Evolutionary conservation across 2,888 invertebrate genomes (phyloP).

Genomic region (Agrotis puta): DNA sequence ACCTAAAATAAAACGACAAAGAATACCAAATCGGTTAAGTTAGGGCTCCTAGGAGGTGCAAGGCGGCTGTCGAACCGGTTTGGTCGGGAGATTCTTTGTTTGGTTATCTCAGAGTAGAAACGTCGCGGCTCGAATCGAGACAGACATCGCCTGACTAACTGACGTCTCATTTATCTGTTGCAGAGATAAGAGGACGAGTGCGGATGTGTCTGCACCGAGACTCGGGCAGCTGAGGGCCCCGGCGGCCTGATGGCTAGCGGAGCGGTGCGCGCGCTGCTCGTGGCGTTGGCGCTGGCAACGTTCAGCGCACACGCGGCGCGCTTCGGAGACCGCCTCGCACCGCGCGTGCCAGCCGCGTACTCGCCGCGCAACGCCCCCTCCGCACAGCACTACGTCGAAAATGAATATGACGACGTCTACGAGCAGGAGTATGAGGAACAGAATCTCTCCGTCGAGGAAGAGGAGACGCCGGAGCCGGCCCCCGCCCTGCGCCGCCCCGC

Average conservation of each 20-base stretch:
- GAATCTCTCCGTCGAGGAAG: constrained; percentile 73
- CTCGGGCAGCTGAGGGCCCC: constrained; percentile 83
- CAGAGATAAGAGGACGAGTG: constrained; percentile 77
- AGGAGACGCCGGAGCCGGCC: constrained; percentile 73
- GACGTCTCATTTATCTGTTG: constrained; percentile 74
- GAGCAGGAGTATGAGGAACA: constrained; percentile 83
- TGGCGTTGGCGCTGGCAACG: constrained; percentile 80
- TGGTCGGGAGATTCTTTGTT: constrained; percentile 82
- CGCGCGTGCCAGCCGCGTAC: constrained; percentile 84
- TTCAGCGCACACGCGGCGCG: constrained; percentile 79
- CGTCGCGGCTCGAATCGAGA: constrained; percentile 72
- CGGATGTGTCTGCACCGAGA: constrained; percentile 81
- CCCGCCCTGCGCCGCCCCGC: constrained; percentile 81
- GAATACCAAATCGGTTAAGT: constrained; percentile 84
- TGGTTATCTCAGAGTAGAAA: constrained; percentile 78
- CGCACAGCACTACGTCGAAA: constrained; percentile 74
- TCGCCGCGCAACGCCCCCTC: constrained; percentile 81
- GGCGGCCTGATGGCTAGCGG: constrained; percentile 84
- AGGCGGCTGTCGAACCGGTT: constrained; percentile 85
- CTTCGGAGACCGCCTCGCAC: constrained; percentile 85
- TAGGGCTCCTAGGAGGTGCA: constrained; percentile 84
- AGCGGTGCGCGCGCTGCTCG: constrained; percentile 80
- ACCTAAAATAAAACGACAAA: constrained; percentile 83
- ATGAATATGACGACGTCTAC: constrained; percentile 80
- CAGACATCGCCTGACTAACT: constrained; percentile 71